Conservation (phyloP, 2,113 vertebrate species). For the Elephas maximus region DNA sequence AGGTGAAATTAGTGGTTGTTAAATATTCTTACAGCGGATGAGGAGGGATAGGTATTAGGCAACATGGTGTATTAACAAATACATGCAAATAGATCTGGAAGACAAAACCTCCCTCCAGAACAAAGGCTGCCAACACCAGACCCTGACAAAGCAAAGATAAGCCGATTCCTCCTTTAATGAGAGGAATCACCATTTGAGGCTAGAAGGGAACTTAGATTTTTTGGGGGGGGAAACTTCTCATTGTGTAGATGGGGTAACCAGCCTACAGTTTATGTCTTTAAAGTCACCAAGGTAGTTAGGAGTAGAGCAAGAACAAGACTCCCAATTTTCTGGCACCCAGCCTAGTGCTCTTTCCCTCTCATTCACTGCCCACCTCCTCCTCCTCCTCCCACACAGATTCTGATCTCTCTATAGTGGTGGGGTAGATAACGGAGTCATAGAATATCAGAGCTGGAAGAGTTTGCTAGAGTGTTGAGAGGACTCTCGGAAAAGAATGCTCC, state of each 20-base stretch:
- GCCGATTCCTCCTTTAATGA: background rate
- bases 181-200: background rate
- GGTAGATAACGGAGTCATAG: background rate
- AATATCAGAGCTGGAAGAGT: background rate
- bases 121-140: background rate
- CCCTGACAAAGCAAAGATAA: background rate
- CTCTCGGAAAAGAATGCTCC: background rate
- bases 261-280: background rate
- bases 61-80: background rate
- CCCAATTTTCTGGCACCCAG: background rate
- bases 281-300: background rate
- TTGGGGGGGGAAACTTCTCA: background rate
- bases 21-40: background rate
- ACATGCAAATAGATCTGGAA: background rate
- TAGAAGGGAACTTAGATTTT: background rate
- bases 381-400: background rate
- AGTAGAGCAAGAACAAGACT: background rate
- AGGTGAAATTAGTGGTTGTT: background rate
- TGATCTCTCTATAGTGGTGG: background rate
- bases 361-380: background rate
- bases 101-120: background rate
- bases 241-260: background rate
- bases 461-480: background rate
- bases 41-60: background rate
- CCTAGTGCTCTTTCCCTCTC: background rate